phyloP scores from a whole-genome alignment of 2,113 vertebrate genomes.

The Phocoena sinus region DNA sequence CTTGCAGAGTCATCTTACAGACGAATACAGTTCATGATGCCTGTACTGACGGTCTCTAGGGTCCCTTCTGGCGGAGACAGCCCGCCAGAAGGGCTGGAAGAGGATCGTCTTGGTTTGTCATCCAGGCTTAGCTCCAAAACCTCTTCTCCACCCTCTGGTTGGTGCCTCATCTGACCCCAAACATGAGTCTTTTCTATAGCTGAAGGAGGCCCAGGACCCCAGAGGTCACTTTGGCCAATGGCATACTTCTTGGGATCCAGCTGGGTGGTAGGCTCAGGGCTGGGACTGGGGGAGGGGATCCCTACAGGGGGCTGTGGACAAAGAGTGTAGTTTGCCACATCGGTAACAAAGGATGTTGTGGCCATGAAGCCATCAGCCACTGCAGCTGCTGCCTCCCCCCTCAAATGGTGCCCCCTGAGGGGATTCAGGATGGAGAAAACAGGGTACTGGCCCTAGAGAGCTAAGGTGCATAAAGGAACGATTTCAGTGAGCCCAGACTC shows the following conservation, averaged over 20 bases:
- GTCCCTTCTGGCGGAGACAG: neutral
- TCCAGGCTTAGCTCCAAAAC: neutral
- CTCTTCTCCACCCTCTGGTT: neutral
- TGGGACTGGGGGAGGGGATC: neutral
- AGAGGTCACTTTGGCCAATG: neutral
- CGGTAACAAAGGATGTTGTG: neutral
- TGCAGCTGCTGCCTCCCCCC: neutral
- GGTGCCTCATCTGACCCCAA: neutral
- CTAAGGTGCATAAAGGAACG: neutral
- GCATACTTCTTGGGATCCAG: neutral
- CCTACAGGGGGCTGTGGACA: neutral
- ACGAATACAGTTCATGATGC: neutral
- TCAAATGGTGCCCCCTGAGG: neutral
- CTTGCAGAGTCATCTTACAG: neutral
- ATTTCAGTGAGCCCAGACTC: neutral
- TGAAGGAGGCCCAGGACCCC: neutral
- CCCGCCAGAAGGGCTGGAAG: neutral
- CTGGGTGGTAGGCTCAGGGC: neutral
- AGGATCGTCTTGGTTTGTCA: neutral
- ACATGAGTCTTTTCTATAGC: neutral
- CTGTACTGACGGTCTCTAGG: accelerated
- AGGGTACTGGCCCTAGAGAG: neutral
- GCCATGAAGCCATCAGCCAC: neutral
- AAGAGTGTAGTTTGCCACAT: neutral
- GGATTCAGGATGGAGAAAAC: neutral